These are phyloP conservation scores for Halesus radiatus DNA, from an alignment of 1,140 invertebrate genomes.

Conservation along the genomic window DNA sequence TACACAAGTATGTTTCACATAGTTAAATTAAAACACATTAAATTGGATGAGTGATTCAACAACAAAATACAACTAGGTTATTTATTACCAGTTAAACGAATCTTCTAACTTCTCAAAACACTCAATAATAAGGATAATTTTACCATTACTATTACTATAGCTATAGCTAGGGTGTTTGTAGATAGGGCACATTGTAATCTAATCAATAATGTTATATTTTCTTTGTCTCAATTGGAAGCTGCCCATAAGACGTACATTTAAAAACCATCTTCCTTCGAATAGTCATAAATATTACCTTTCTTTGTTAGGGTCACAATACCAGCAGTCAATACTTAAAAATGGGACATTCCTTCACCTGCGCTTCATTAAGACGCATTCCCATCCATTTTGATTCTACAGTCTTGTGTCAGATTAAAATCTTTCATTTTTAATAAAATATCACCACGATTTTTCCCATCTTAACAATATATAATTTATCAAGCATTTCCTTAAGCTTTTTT, in stretches of 20 bases:
- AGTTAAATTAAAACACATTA: constrained; percentile 37
- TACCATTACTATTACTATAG: constrained; percentile 44
- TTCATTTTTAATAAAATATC: constrained; percentile 56
- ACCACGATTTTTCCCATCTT: constrained; percentile 53
- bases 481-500: constrained; percentile 53
- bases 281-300: not conserved
- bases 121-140: constrained; percentile 33
- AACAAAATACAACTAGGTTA: constrained; percentile 42
- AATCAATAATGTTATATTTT: constrained; percentile 47
- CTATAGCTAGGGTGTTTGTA: constrained; percentile 54
- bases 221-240: constrained; percentile 38
- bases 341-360: not conserved
- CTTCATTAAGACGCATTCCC: not conserved
- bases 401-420: constrained; percentile 57
- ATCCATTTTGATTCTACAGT: constrained; percentile 56
- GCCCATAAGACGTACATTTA: constrained; percentile 9
- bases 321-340: constrained; percentile 22
- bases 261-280: not conserved
- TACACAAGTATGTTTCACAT: constrained; percentile 56
- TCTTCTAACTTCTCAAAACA: not conserved
- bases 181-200: constrained; percentile 58
- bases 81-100: constrained; percentile 40
- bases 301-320: constrained; percentile 1
- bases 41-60: constrained; percentile 29
- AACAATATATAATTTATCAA: constrained; percentile 53